Evolutionary conservation across 2,888 invertebrate species (phyloP).

Genomic region (Bembecia ichneumoniformis): DNA sequence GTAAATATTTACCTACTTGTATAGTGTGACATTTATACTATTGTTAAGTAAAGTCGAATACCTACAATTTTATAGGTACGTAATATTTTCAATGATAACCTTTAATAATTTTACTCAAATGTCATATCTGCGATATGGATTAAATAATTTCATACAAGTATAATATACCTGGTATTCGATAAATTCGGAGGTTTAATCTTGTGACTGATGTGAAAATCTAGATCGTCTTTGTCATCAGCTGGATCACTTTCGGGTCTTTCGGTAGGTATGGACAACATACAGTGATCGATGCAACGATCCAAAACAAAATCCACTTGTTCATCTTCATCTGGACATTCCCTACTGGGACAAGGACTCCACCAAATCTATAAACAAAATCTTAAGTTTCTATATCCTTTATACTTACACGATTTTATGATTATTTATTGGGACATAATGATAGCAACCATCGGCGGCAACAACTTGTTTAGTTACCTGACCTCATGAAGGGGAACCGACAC

Average conservation of each 20-base stretch:
- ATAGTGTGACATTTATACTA: not conserved
- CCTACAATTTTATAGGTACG: too few relatives aligned
- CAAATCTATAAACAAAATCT: slow-evolving; percentile 70
- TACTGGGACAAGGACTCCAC: slow-evolving; percentile 87
- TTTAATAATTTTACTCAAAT: too few relatives aligned
- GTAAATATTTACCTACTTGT: slow-evolving; percentile 8
- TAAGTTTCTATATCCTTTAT: not conserved
- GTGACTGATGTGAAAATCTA: slow-evolving; percentile 70
- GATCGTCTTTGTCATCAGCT: slow-evolving; percentile 64
- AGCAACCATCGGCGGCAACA: not conserved
- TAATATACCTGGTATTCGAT: slow-evolving; percentile 41
- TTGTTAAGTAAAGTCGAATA: not conserved
- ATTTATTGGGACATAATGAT: too few relatives aligned
- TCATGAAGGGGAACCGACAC: slow-evolving; percentile 13
- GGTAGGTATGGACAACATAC: slow-evolving; percentile 66
- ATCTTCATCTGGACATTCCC: slow-evolving; percentile 83
- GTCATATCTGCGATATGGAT: too few relatives aligned
- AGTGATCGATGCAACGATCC: slow-evolving; percentile 81
- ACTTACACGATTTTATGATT: not conserved
- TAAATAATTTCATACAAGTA: too few relatives aligned
- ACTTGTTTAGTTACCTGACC: not conserved
- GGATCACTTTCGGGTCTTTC: slow-evolving; percentile 50
- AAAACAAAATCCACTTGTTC: slow-evolving; percentile 81
- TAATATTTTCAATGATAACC: too few relatives aligned
- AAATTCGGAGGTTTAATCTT: slow-evolving; percentile 54